Conservation (phyloP, 64 coral and sea anemone species). For the Actinia equina region DNA sequence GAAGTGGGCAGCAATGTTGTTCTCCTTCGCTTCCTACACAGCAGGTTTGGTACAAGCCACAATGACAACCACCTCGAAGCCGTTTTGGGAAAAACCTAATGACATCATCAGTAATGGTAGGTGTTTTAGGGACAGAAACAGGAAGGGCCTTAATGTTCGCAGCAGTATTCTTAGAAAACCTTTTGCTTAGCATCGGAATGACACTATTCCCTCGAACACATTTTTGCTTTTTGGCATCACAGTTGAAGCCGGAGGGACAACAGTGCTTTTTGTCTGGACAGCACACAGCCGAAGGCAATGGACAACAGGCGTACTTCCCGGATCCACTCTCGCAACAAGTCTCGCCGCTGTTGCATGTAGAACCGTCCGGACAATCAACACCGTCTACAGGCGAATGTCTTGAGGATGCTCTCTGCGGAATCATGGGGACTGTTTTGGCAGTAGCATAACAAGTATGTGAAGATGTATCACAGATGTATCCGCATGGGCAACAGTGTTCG, state of each 20-base stretch:
- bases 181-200: constrained; percentile 29
- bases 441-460: not conserved
- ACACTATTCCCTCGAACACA: not conserved
- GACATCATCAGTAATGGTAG: not conserved
- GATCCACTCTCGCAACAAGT: constrained; percentile 50
- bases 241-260: constrained; percentile 69
- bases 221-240: not conserved
- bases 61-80: constrained; percentile 13
- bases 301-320: constrained; percentile 61
- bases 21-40: constrained; percentile 31
- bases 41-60: constrained; percentile 41
- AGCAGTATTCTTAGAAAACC: not conserved
- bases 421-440: not conserved
- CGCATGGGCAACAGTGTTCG: constrained; percentile 66
- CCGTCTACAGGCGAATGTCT: not conserved
- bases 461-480: constrained; percentile 30
- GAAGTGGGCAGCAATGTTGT: constrained; percentile 57
- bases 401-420: not conserved
- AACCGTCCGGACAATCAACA: constrained; percentile 55
- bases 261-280: constrained; percentile 68
- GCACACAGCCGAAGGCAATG: constrained; percentile 74
- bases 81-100: constrained; percentile 11
- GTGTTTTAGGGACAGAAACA: not conserved
- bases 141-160: not conserved
- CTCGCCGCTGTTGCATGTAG: constrained; percentile 37